Evolutionary conservation across 23 tunicate species (phyloP).

Genomic region (Styela plicata): DNA sequence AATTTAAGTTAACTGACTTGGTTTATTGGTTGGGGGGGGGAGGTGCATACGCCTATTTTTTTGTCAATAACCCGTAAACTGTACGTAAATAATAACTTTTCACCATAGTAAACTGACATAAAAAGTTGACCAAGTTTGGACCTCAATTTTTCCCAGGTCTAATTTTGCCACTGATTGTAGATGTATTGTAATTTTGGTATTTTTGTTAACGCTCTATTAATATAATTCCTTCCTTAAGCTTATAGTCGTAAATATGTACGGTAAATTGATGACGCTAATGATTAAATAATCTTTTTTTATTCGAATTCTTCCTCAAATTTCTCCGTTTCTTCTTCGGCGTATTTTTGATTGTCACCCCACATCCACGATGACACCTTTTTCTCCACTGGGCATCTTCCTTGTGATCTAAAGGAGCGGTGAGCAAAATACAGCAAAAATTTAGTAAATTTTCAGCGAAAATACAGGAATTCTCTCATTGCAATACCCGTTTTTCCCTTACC

Average conservation of each 20-base stretch:
- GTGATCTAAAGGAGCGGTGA: not conserved
- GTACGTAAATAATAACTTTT: too few species aligned
- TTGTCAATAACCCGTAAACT: too few species aligned
- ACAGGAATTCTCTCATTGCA: not conserved
- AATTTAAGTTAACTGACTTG: too few species aligned
- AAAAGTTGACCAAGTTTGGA: too few species aligned
- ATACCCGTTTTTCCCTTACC: too few species aligned
- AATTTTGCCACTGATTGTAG: too few species aligned
- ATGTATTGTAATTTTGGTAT: not conserved
- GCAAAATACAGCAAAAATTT: not conserved
- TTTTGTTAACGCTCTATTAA: not conserved
- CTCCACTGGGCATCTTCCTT: not conserved
- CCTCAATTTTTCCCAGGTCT: too few species aligned
- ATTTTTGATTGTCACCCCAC: not conserved
- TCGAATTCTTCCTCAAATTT: not conserved
- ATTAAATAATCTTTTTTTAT: not conserved
- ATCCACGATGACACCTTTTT: not conserved
- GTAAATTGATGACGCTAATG: not conserved
- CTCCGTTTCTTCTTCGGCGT: not conserved
- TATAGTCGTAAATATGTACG: too few species aligned
- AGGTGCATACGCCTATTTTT: too few species aligned
- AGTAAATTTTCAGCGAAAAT: not conserved
- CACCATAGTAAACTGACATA: too few species aligned
- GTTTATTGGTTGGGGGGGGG: too few species aligned
- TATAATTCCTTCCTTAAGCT: not conserved